These are phyloP conservation scores for Slavum lentiscoides DNA, from an alignment of 2,888 invertebrate genomes.

Conservation along the genomic window DNA sequence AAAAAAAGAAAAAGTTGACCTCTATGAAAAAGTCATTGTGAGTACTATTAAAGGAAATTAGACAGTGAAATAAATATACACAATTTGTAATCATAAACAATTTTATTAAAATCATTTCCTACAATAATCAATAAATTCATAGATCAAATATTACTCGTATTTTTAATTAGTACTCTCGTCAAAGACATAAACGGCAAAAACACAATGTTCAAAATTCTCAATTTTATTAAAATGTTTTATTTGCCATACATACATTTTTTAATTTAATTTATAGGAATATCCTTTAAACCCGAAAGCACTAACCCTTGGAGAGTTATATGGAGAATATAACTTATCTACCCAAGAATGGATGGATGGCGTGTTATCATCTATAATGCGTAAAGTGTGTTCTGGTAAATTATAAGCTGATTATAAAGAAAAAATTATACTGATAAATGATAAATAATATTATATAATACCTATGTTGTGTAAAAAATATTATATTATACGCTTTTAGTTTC, in stretches of 20 bases:
- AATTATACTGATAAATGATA: neutral
- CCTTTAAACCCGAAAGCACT: slow-evolving; percentile 86
- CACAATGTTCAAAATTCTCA: neutral
- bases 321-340: slow-evolving; percentile 85
- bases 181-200: neutral
- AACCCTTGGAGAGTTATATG: slow-evolving; percentile 84
- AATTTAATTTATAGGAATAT: slow-evolving; percentile 30
- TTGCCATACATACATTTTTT: neutral
- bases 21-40: slow-evolving; percentile 66
- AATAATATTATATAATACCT: neutral
- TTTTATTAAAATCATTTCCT: too few relatives aligned
- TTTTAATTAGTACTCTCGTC: neutral
- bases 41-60: neutral
- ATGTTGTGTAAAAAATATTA: too few relatives aligned
- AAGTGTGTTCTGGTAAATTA: slow-evolving; percentile 62
- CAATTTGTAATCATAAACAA: too few relatives aligned
- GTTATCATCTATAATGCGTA: slow-evolving; percentile 78
- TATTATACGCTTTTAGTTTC: too few relatives aligned
- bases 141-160: too few relatives aligned
- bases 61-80: neutral
- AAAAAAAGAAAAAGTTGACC: slow-evolving; percentile 65
- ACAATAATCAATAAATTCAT: too few relatives aligned
- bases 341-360: slow-evolving; percentile 90
- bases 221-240: neutral
- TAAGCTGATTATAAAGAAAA: neutral